A percentile compares a stretch with the other conserved stretches of the same genome.
Evolutionary conservation across 92 coral and sea anemone genomes (phyloP).

Genomic region (Actinostola sp.): DNA sequence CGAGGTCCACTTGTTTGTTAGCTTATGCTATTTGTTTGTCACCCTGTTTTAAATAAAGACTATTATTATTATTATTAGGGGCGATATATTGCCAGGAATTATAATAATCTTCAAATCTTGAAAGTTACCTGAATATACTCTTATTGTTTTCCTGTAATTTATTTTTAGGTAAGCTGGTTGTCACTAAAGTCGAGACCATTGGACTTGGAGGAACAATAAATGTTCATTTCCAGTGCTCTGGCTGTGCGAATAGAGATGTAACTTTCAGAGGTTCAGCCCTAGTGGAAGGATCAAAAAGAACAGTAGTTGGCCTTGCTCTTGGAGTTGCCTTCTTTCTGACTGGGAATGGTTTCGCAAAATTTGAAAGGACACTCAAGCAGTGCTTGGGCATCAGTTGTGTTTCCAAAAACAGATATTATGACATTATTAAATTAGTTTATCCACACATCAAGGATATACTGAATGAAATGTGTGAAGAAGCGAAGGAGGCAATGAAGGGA

Average conservation of each 20-base stretch:
- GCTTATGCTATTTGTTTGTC: too few species aligned
- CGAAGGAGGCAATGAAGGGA: constrained; percentile 32
- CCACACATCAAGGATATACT: constrained; percentile 28
- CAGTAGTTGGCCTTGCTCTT: constrained; percentile 61
- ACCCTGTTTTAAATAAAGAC: too few species aligned
- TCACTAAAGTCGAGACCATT: constrained; percentile 18
- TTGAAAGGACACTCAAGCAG: constrained; percentile 14
- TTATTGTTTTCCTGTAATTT: not conserved
- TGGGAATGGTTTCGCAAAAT: constrained; percentile 54
- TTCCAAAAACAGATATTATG: constrained; percentile 51
- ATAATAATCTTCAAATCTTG: too few species aligned
- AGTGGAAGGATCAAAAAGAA: constrained; percentile 50
- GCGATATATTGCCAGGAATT: too few species aligned
- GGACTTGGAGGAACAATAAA: constrained; percentile 48
- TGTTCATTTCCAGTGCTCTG: constrained; percentile 17
- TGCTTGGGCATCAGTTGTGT: constrained; percentile 36
- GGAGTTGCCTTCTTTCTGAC: constrained; percentile 55
- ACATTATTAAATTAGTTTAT: constrained; percentile 39
- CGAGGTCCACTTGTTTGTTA: too few species aligned
- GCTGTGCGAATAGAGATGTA: constrained; percentile 20
- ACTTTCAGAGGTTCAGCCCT: constrained; percentile 37
- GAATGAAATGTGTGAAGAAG: constrained; percentile 27
- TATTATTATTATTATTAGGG: too few species aligned
- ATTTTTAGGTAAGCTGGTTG: constrained; percentile 39
- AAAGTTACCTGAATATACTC: not conserved